Evolutionary conservation across 2,113 vertebrate genomes (phyloP), one percentile per base, ranked within the genome.

Genomic region (Thunnus thynnus): DNA sequence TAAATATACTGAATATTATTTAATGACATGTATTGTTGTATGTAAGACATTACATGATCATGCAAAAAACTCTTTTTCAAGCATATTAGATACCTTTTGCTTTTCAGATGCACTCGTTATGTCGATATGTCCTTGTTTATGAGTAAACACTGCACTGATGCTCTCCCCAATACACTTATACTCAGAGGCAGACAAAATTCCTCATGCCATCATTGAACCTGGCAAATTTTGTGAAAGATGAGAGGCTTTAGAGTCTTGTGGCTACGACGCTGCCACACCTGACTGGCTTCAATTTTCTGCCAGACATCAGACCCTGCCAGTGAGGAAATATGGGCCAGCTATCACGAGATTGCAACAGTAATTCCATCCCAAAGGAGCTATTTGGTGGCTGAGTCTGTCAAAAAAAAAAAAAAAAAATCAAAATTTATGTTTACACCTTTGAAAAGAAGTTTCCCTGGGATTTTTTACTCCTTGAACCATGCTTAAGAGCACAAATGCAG

Each of bases 201-300:
- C 55, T 27, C 4, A 0, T 41, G 73, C 57, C 66, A 51, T 75
- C 46, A 56, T 72, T 78, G 56, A 46, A 76, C 18, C 48, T 41
- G 46, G 47, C 16, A 66, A 62, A 77, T 47, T 58, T 56, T 73
- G 56, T 72, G 41, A 60, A 41, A 67, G 81, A 82, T 72, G 78
- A 73, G 80, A 88, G 65, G 12, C 44, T 27, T 80, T 41, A 11
- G 60, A 83, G 51, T 65, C 13, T 17, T 44, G 64, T 81, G 65
- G 70, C 17, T 72, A 25, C 6, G 69, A 74, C 13, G 12, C 41
- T 20, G 46, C 25, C 58, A 85, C 82, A 80, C 74, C 55, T 75
- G 77, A 72, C 63, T 66, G 69, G 54, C 69, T 88, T 76, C 86
- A 87, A 86, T 88, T 83, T 91, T 81, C 83, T 81, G 75, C 76